These are phyloP conservation scores for Archegozetes longisetosus DNA, from an alignment of 1,140 invertebrate species.

Conservation along the genomic window DNA sequence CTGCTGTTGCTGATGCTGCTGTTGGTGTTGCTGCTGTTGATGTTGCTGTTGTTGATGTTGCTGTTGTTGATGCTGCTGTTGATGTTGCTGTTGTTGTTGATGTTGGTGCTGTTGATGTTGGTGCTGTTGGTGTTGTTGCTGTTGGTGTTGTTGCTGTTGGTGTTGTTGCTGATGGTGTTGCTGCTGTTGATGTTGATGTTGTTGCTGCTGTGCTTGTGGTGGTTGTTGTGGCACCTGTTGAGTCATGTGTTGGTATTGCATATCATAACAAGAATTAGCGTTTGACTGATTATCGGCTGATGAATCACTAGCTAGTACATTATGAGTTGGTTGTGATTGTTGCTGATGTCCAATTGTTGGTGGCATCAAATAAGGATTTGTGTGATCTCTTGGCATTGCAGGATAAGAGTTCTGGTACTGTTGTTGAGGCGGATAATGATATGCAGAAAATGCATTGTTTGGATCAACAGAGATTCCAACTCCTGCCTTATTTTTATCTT, in stretches of 20 bases:
- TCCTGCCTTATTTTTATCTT: neutral
- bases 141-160: neutral
- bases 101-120: neutral
- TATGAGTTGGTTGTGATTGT: neutral
- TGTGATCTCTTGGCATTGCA: too few relatives aligned
- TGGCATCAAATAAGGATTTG: neutral
- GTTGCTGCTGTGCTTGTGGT: neutral
- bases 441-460: neutral
- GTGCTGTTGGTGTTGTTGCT: constrained; percentile 4
- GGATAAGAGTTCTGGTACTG: neutral
- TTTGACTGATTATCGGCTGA: neutral
- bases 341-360: neutral
- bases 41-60: neutral
- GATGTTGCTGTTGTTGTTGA: constrained; percentile 2
- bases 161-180: neutral
- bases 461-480: neutral
- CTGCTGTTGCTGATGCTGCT: constrained; percentile 4
- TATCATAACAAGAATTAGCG: neutral
- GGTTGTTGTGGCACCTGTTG: neutral
- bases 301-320: neutral
- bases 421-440: neutral
- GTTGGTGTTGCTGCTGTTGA: constrained; percentile 1
- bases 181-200: neutral
- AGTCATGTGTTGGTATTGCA: too few relatives aligned
- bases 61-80: neutral